Evolutionary conservation across 2,113 vertebrate species (phyloP), one percentile per base, ranked within the genome.

Genomic region (Emydura subglobosa): DNA sequence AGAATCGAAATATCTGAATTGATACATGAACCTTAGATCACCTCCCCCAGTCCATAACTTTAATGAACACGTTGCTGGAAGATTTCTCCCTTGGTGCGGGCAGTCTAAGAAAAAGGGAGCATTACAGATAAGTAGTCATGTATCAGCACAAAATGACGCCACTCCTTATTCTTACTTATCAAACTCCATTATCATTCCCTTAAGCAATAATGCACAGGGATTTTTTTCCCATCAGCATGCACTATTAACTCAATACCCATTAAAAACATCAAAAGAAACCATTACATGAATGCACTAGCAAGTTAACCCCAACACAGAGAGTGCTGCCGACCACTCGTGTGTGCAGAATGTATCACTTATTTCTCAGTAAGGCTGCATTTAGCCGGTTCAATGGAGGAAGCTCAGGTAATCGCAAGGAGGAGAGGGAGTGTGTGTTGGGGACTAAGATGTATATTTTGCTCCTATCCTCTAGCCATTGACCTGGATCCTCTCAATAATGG

Each of bases 91-190:
- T 93, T 83, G 34, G 78, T 87, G 19, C 89, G 72, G 65, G 72
- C 12, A 54, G 39, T 83, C 91, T 91, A 87, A 94, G 78, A 84
- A 94, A 95, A 96, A 95, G 19, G 34, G 22, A 95, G 42, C 92
- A 94, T 94, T 89, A 82, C n/a, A 86, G 82, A 22, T 84, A 89
- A 96, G 34, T 53, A 42, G 94, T 95, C 93, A 87, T 91, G 34
- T 22, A 90, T 57, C 11, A 12, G 21, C 85, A 82, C 13, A 91
- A 92, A 87, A 92, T 79, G 7, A 88, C 44, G 44, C 79, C 27
- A 61, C 91, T 94, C 31, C n/a, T 65, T 93, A 88, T 94, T 94
- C 82, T 79, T 2, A 2, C 57, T 96, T 96, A 94, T 89, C 82
- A 78, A 90, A 87, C 76, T 92, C 39, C 55, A 72, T 95, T 89